Evolutionary conservation across 2,888 invertebrate species (phyloP), one percentile per base, ranked within the genome.

Genomic region (Xestia ashworthii): DNA sequence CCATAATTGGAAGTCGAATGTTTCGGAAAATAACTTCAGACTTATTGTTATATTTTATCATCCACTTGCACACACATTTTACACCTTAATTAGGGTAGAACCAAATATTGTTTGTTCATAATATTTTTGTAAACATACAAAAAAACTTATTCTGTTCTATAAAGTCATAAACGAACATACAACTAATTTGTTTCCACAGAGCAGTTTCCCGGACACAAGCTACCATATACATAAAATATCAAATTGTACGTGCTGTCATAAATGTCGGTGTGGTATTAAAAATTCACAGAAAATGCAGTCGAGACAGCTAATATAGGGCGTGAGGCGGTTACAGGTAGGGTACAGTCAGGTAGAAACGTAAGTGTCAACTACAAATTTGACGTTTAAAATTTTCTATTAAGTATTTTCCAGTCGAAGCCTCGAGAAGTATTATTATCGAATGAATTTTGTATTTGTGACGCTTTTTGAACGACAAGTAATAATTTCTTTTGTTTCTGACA

Each of bases 211-310:
- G 62, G 62, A 55, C 66, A 74, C 25, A 66, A 75, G n/a, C 75
- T 62, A 68, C 48, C 38, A 11, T 32, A 44, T 74, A 82, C 73
- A 81, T 86, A 86, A 84, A 81, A 80, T 83, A 80, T 81, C 67
- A 82, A 82, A 84, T 78, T 78, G 84, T 86, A 84, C 81, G 73
- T 76, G 58, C 78, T 79, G 82, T 83, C 84, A 83, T 81, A 85
- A 86, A 89, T 53, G 86, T 74, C 79, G 38, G 75, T 79, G 62
- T 11, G 58, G n/a, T 71, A 83, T 88, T 81, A 88, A 89, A 86
- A 83, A 83, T 88, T 86, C 82, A 88, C 72, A 55, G 66, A 70
- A 81, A 89, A 86, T 89, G 88, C 88, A 86, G 81, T 32, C 75
- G 74, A 78, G 80, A 76, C 84, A 72, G 82, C 82, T 89, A 82